Evolutionary conservation across 2,888 invertebrate species (phyloP), one percentile per base, ranked within the genome.

Genomic region (Agrochola lota): DNA sequence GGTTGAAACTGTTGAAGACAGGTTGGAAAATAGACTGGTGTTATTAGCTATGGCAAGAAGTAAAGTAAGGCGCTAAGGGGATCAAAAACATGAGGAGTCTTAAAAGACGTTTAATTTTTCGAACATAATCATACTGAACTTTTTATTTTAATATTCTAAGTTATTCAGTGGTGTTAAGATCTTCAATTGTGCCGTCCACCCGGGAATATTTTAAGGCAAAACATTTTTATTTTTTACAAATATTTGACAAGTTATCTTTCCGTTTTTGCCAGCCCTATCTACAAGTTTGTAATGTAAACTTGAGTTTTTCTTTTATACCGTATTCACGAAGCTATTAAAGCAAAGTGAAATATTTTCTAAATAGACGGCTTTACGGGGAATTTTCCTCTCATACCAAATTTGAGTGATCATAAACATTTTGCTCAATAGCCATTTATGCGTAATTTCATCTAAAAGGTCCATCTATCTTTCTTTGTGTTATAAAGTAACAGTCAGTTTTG

Each of bases 281-380:
- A 11, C 43, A 70, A 72, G 67, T 71, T 43, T 74, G 69, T 75
- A 83, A 79, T 81, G 67, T 78, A 79, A 83, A 77, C 81, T 78
- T 67, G 8, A 75, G n/a, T 75, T 78, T 85, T 83, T 73, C 43
- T 77, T 77, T 74, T 35, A 59, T n/a, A 77, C 59, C 26, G 23
- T 63, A 60, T 57, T 60, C 64, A 30, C 66, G 12, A n/a, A 49
- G 81, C 77, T 77, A 87, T 77, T 78, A 78, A 73, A 78, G 30
- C 64, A 49, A 77, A 79, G 76, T 74, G 64, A 80, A 87, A 78
- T 85, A 80, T 83, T 85, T 74, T n/a, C 74, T 77, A 86, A 86
- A 87, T 77, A 77, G 30, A 77, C 52, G 12, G 55, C 67, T 71
- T 70, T 59, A 5, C 43, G 4, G 11, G 70, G 35, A 74, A 71